Conservation (phyloP, 2,797 vertebrate species). For the Enteromius unitaeniatus region DNA sequence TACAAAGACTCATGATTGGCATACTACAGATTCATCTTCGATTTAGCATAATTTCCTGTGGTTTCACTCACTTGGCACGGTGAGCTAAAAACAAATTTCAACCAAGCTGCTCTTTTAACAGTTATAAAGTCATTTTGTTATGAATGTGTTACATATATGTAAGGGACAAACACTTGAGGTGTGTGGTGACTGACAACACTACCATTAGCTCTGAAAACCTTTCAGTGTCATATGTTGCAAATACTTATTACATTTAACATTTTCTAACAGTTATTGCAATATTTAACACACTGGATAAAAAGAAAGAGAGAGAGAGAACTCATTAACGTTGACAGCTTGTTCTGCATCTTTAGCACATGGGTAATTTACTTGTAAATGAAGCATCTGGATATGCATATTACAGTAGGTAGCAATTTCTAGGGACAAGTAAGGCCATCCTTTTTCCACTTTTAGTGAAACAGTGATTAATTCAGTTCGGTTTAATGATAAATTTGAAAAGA, state of each 20-base stretch:
- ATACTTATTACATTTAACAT: background rate
- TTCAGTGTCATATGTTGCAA: background rate
- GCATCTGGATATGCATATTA: background rate
- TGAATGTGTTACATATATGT: background rate
- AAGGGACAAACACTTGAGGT: background rate
- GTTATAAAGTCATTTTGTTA: background rate
- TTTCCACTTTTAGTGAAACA: background rate
- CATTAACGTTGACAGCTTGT: background rate
- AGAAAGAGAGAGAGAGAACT: background rate
- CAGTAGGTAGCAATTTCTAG: background rate
- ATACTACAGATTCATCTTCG: background rate
- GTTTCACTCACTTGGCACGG: background rate
- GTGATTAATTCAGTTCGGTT: background rate
- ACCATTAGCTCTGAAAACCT: background rate
- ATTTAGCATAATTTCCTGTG: background rate
- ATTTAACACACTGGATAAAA: background rate
- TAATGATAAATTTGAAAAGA: background rate
- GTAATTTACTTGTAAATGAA: background rate
- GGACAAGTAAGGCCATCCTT: background rate
- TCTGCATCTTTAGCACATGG: background rate
- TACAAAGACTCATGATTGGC: background rate
- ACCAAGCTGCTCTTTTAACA: background rate
- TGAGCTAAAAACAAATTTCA: background rate
- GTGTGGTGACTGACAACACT: background rate
- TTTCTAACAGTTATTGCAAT: background rate